A percentile compares a stretch with the other conserved stretches of the same genome.
Conservation (phyloP, 2,113 vertebrate species). For the Egretta garzetta region DNA sequence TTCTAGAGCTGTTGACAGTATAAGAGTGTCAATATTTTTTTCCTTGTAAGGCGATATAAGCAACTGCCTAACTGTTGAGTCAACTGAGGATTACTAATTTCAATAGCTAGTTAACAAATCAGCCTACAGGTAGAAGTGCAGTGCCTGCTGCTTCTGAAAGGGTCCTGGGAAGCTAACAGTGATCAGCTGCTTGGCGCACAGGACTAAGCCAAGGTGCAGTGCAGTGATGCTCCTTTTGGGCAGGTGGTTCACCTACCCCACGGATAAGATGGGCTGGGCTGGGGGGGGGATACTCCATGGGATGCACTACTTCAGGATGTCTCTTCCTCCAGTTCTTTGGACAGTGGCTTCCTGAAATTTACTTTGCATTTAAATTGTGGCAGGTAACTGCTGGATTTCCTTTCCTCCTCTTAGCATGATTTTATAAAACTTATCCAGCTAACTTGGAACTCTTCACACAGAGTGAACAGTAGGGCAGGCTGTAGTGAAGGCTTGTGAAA, state of each 20-base stretch:
- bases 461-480: not conserved
- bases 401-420: not conserved
- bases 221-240: not conserved
- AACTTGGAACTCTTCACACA: not conserved
- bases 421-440: not conserved
- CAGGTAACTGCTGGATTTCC: not conserved
- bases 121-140: not conserved
- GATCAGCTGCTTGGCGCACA: not conserved
- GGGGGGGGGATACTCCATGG: accelerated
- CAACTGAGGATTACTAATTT: conserved; percentile 62
- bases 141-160: conserved; percentile 13
- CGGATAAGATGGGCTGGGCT: not conserved
- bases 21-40: conserved; percentile 60
- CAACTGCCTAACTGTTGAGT: conserved; percentile 59
- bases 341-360: not conserved
- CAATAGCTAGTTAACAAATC: conserved; percentile 56
- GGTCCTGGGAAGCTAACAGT: not conserved
- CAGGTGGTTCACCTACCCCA: not conserved
- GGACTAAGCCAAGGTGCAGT: not conserved
- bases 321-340: not conserved
- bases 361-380: not conserved
- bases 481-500: not conserved
- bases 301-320: not conserved
- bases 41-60: conserved; percentile 53
- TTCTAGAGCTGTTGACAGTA: conserved; percentile 59